A percentile compares a stretch with the other conserved stretches of the same genome.
Evolutionary conservation across 37 sponge, comb jelly and placozoan genomes (phyloP).

Genomic region (Hexactinellida sp.): DNA sequence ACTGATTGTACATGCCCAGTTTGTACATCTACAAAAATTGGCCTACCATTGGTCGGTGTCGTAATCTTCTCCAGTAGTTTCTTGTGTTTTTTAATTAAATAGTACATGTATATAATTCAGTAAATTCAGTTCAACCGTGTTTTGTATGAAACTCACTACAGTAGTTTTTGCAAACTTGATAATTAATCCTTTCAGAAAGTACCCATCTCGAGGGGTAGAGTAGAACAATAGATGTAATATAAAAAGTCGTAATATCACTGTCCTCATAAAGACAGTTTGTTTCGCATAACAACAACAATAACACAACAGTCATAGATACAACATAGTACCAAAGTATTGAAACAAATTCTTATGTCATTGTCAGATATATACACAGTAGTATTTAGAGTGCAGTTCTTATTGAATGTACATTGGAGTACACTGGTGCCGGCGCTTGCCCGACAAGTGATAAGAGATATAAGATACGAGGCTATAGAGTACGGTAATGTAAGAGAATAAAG

Average conservation of each 20-base stretch:
- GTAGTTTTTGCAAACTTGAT: too few relatives aligned
- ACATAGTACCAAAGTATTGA: not conserved
- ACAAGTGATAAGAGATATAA: constrained; percentile 2
- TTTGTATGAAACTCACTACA: too few relatives aligned
- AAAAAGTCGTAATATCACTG: not conserved
- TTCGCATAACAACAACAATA: not conserved
- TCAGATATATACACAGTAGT: constrained; percentile 1
- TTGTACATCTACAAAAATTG: too few relatives aligned
- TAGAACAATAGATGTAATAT: too few relatives aligned
- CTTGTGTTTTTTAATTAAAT: too few relatives aligned
- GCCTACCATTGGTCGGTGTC: too few relatives aligned
- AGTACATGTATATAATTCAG: too few relatives aligned
- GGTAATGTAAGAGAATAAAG: constrained; percentile 5
- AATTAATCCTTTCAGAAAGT: too few relatives aligned
- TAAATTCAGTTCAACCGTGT: too few relatives aligned
- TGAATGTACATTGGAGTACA: not conserved
- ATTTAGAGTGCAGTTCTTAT: not conserved
- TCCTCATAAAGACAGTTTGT: not conserved
- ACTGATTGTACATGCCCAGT: too few relatives aligned
- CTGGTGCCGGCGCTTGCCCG: not conserved
- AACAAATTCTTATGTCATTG: not conserved
- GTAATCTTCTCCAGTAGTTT: too few relatives aligned
- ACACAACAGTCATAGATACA: not conserved
- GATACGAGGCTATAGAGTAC: not conserved
- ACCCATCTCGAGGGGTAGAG: too few relatives aligned